Percentiles rank a stretch among this genome's conserved stretches.
Evolutionary conservation across 2,113 vertebrate species (phyloP).

Genomic region (Felis chaus): DNA sequence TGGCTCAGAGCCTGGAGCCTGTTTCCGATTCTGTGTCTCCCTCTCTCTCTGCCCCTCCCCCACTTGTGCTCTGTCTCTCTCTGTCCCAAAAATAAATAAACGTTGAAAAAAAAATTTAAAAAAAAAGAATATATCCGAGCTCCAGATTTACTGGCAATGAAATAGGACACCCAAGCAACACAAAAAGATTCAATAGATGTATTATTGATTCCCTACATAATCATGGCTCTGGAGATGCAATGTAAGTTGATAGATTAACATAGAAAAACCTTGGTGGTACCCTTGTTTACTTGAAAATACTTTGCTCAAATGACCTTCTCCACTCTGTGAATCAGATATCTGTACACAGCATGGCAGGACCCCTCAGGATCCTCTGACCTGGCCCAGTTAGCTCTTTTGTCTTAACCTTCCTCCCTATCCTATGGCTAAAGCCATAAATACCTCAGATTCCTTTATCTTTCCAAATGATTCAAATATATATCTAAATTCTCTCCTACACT

Average conservation of each 20-base stretch:
- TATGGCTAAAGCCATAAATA: background rate
- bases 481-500: background rate
- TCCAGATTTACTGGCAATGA: background rate
- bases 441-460: background rate
- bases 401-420: background rate
- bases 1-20: too few relatives aligned
- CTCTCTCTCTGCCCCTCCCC: too few relatives aligned
- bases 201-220: background rate
- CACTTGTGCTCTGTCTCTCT: too few relatives aligned
- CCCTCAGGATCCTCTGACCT: background rate
- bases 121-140: background rate
- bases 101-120: too few relatives aligned
- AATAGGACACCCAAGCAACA: background rate
- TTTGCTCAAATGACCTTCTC: background rate
- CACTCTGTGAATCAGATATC: background rate
- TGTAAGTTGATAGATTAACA: background rate
- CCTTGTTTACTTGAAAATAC: background rate
- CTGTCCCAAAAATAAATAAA: too few relatives aligned
- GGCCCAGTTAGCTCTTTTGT: too few relatives aligned
- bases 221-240: background rate
- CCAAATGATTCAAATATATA: background rate
- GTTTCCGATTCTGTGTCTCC: too few relatives aligned
- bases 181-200: background rate
- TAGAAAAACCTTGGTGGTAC: background rate
- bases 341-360: background rate